These are phyloP conservation scores for Caenorhabditis doughertyi DNA, from an alignment of 2,888 invertebrate species.

Conservation along the genomic window DNA sequence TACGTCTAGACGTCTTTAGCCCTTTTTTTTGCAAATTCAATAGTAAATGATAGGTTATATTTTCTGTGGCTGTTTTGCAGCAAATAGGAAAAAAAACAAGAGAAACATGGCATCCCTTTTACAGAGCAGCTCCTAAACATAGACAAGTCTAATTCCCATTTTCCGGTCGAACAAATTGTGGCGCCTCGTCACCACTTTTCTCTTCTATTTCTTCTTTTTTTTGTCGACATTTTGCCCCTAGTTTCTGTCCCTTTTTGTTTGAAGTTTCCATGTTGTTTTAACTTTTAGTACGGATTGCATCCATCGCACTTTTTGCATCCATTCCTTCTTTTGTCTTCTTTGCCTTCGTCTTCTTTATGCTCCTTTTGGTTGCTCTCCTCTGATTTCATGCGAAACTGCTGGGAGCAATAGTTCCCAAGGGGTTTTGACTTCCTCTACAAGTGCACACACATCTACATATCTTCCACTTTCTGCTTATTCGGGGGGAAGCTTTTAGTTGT, in stretches of 20 bases:
- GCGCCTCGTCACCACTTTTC: constrained; percentile 40
- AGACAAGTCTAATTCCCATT: constrained; percentile 64
- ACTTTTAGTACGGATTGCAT: constrained; percentile 47
- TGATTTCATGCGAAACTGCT: constrained; percentile 36
- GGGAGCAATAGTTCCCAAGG: constrained; percentile 56
- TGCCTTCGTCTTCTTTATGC: constrained; percentile 6
- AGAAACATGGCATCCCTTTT: constrained; percentile 6
- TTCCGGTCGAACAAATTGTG: constrained; percentile 67
- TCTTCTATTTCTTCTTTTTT: constrained; percentile 24
- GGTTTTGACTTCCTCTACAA: constrained; percentile 49
- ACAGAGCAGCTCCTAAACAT: constrained; percentile 42
- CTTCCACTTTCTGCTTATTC: constrained; percentile 12
- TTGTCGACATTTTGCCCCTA: constrained; percentile 32
- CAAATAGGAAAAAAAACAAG: background rate
- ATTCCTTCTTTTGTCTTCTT: constrained; percentile 11
- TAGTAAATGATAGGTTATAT: constrained; percentile 9
- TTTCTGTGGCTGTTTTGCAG: constrained; percentile 8
- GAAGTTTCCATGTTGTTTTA: constrained; percentile 45
- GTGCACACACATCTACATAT: constrained; percentile 46
- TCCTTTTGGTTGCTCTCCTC: constrained; percentile 22
- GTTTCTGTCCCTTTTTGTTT: constrained; percentile 11
- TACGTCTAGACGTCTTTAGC: background rate
- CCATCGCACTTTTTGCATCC: constrained; percentile 46
- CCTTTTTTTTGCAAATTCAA: background rate
- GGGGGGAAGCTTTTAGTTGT: constrained; percentile 3